phyloP scores from a whole-genome alignment of 2,888 invertebrate genomes.

The Zygogramma bicolorata region DNA sequence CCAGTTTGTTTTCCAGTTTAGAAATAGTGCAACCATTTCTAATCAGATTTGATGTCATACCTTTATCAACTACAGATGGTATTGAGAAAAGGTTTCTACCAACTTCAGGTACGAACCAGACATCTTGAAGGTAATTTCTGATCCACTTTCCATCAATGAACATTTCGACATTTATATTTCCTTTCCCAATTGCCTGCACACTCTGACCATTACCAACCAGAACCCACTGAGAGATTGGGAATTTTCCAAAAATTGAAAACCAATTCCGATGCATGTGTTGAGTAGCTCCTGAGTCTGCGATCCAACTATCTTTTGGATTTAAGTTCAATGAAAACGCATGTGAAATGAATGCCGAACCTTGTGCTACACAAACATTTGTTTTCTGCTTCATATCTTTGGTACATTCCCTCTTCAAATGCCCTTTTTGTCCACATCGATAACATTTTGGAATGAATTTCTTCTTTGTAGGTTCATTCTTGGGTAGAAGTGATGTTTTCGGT shows the following conservation, averaged over 20 bases:
- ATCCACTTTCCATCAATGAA: constrained; percentile 15
- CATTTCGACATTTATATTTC: constrained; percentile 9
- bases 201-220: constrained; percentile 11
- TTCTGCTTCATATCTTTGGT: not conserved
- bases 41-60: constrained; percentile 2
- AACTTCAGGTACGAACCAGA: constrained; percentile 12
- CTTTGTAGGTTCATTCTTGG: not conserved
- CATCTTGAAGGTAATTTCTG: constrained; percentile 3
- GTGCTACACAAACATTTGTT: not conserved
- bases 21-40: not conserved
- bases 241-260: not conserved
- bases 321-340: not conserved
- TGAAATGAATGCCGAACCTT: constrained; percentile 4
- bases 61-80: constrained; percentile 3
- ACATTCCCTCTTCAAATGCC: not conserved
- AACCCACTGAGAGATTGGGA: not conserved
- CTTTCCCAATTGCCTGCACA: constrained; percentile 17
- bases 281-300: constrained; percentile 19
- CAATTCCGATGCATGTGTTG: constrained; percentile 18
- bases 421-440: too few relatives aligned
- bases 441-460: not conserved
- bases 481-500: not conserved
- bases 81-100: constrained; percentile 13
- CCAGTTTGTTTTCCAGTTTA: not conserved
- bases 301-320: constrained; percentile 5